Evolutionary conservation across 2,888 invertebrate species (phyloP).

Genomic region (Mesoligia furuncula): DNA sequence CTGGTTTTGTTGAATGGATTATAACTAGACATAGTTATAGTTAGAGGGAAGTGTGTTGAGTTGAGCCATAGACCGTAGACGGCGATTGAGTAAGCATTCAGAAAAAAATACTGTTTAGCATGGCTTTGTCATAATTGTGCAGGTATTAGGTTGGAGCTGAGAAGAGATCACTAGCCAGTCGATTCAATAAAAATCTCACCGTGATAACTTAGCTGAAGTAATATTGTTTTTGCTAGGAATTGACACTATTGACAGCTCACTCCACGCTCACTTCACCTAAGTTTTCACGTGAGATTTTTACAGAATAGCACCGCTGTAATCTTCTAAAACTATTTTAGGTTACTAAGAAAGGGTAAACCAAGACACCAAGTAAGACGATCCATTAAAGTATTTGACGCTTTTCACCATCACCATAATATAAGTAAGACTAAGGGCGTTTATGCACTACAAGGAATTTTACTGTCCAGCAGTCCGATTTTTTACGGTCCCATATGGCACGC

Average conservation of each 20-base stretch:
- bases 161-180: not conserved
- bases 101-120: not conserved
- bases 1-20: slow-evolving; percentile 46
- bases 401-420: not conserved
- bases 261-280: too few relatives aligned
- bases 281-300: too few relatives aligned
- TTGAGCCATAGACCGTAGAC: not conserved
- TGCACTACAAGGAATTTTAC: too few relatives aligned
- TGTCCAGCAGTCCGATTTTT: too few relatives aligned
- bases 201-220: too few relatives aligned
- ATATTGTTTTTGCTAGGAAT: too few relatives aligned
- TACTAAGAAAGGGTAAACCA: not conserved
- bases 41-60: not conserved
- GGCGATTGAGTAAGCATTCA: not conserved
- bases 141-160: not conserved
- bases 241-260: too few relatives aligned
- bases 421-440: not conserved
- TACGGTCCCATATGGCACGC: too few relatives aligned
- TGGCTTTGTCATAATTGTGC: not conserved
- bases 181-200: too few relatives aligned
- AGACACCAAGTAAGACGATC: not conserved
- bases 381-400: not conserved
- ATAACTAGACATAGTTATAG: not conserved
- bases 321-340: too few relatives aligned
- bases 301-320: too few relatives aligned